phyloP scores from a whole-genome alignment of 2,797 vertebrate species.

The Spondyliosoma cantharus region DNA sequence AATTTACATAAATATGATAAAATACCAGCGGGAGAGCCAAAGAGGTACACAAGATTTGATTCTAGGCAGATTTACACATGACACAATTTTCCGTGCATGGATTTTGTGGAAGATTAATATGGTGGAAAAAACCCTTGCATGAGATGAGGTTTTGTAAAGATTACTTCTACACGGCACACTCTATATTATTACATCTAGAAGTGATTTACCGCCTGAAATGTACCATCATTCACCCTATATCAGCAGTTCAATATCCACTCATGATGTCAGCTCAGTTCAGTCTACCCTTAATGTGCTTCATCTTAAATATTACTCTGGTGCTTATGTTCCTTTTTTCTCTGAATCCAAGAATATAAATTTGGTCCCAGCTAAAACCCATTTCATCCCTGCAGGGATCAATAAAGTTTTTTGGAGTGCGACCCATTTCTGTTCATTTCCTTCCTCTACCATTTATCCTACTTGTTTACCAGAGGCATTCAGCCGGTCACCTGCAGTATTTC shows the following conservation, averaged over 20 bases:
- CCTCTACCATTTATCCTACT: constrained; percentile 4
- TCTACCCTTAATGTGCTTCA: not conserved
- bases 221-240: not conserved
- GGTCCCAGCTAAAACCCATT: not conserved
- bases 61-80: constrained; percentile 20
- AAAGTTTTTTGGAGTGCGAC: not conserved
- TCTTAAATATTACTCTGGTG: not conserved
- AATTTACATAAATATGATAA: not conserved
- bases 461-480: constrained; percentile 12
- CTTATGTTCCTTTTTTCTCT: not conserved
- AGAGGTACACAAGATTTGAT: constrained; percentile 18
- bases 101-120: constrained; percentile 39
- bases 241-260: not conserved
- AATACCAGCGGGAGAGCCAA: not conserved
- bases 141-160: constrained; percentile 35
- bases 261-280: not conserved
- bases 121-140: not conserved
- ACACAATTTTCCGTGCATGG: constrained; percentile 25
- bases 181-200: not conserved
- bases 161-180: constrained; percentile 9
- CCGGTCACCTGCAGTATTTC: constrained; percentile 61
- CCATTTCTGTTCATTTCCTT: not conserved
- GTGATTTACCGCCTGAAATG: not conserved
- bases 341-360: not conserved
- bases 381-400: not conserved